phyloP scores from a whole-genome alignment of 2,888 invertebrate species.

The Ophion slaviceki region DNA sequence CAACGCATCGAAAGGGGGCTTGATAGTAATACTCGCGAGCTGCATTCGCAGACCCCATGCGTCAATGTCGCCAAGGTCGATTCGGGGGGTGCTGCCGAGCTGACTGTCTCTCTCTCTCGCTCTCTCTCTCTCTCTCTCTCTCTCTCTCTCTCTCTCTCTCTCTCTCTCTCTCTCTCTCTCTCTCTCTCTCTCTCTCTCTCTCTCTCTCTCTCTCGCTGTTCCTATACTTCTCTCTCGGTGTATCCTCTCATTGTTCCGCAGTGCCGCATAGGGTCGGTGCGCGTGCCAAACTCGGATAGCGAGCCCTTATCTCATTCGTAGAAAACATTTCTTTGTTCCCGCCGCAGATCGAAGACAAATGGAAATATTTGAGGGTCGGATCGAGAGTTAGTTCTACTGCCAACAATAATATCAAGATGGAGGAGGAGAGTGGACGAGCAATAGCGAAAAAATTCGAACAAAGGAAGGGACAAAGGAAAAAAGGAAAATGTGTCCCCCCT shows the following conservation, averaged over 20 bases:
- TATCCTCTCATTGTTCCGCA: constrained; percentile 2
- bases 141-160: constrained; percentile 14
- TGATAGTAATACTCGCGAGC: constrained; percentile 58
- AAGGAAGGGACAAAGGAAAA: constrained; percentile 24
- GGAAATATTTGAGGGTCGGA: constrained; percentile 56
- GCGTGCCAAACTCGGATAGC: constrained; percentile 46
- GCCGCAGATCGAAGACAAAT: constrained; percentile 40
- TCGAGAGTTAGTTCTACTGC: constrained; percentile 27
- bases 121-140: constrained; percentile 31
- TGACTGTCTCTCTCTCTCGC: constrained; percentile 6
- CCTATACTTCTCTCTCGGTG: background rate
- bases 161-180: constrained; percentile 15
- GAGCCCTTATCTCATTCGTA: constrained; percentile 55
- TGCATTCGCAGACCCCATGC: constrained; percentile 65
- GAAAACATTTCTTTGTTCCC: constrained; percentile 58
- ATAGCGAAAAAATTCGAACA: constrained; percentile 34
- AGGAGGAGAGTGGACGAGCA: constrained; percentile 14
- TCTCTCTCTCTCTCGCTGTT: constrained; percentile 2
- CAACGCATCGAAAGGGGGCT: constrained; percentile 49
- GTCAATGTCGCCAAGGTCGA: constrained; percentile 65
- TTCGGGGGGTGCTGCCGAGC: constrained; percentile 44
- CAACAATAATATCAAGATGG: constrained; percentile 20
- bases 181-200: constrained; percentile 7
- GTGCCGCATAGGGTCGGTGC: constrained; percentile 11
- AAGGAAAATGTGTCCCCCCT: constrained; percentile 24